A percentile compares a stretch with the other conserved stretches of the same genome.
Evolutionary conservation across 2,888 invertebrate species (phyloP).

Genomic region (Heliconius sara): DNA sequence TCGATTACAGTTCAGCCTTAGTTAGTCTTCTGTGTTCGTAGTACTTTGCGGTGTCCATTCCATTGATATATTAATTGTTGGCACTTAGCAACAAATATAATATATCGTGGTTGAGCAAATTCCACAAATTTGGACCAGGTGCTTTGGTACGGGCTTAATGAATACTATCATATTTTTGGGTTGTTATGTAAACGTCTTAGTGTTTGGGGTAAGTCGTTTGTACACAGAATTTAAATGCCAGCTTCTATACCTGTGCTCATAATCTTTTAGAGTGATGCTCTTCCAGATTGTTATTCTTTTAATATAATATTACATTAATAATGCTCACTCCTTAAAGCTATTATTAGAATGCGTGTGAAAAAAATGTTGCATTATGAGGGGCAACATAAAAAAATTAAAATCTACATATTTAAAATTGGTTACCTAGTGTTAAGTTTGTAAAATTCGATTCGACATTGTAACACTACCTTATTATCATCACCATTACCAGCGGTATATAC

Average conservation of each 20-base stretch:
- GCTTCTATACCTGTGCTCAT: slow-evolving; percentile 11
- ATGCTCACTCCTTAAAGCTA: neutral
- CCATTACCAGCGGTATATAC: neutral
- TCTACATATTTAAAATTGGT: too few relatives aligned
- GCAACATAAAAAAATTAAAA: too few relatives aligned
- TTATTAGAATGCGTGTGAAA: neutral
- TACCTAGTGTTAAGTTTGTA: too few relatives aligned
- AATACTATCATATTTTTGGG: slow-evolving; percentile 26
- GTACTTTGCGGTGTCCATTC: slow-evolving; percentile 5
- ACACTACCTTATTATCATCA: neutral
- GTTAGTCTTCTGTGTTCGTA: neutral
- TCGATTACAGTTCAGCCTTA: neutral
- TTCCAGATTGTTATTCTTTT: neutral
- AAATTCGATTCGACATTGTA: neutral
- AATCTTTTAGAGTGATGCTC: slow-evolving; percentile 1
- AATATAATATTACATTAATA: neutral
- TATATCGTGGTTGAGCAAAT: slow-evolving; percentile 20
- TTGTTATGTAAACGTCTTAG: slow-evolving; percentile 28
- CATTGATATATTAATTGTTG: slow-evolving; percentile 33
- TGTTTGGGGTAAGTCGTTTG: slow-evolving; percentile 18
- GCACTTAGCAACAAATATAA: slow-evolving; percentile 30
- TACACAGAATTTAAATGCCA: slow-evolving; percentile 13
- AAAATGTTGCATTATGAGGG: neutral
- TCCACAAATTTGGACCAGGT: slow-evolving; percentile 19
- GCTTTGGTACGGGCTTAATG: slow-evolving; percentile 26